A percentile compares a stretch with the other conserved stretches of the same genome.
Conservation (phyloP, 2,888 invertebrate species). For the Pseudococcus longispinus region DNA sequence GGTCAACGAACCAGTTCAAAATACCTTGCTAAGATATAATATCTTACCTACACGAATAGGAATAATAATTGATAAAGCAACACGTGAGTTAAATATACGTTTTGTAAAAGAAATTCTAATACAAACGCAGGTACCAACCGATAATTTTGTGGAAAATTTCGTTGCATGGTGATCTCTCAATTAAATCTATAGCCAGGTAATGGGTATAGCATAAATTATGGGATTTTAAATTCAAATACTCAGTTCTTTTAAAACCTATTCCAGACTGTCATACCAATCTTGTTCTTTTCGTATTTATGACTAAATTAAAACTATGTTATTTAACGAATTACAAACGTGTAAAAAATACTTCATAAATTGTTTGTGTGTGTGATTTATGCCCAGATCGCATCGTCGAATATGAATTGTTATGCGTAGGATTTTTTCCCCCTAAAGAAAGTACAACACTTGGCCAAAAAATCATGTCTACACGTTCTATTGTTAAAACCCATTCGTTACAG, state of each 20-base stretch:
- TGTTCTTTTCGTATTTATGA: neutral
- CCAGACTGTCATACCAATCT: neutral
- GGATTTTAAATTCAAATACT: neutral
- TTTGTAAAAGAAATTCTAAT: neutral
- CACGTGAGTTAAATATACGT: slow-evolving; percentile 21
- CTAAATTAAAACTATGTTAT: neutral
- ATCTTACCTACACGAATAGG: slow-evolving; percentile 12
- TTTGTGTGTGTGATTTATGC: no score
- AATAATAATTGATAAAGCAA: slow-evolving; percentile 12
- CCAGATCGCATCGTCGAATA: no score
- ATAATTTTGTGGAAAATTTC: neutral
- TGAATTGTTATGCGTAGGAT: neutral
- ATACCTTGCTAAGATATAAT: slow-evolving; percentile 12
- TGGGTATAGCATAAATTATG: neutral
- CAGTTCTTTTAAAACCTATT: neutral
- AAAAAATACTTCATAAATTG: no score
- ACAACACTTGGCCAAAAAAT: neutral
- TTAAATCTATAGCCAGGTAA: neutral
- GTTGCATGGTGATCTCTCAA: neutral
- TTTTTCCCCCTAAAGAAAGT: neutral
- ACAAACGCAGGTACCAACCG: neutral
- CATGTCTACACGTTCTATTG: slow-evolving; percentile 7
- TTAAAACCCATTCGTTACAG: slow-evolving; percentile 4
- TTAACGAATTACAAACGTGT: no score
- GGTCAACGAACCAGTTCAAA: slow-evolving; percentile 32